These are phyloP conservation scores for Labia minor DNA, from an alignment of 2,888 invertebrate genomes.

Conservation along the genomic window DNA sequence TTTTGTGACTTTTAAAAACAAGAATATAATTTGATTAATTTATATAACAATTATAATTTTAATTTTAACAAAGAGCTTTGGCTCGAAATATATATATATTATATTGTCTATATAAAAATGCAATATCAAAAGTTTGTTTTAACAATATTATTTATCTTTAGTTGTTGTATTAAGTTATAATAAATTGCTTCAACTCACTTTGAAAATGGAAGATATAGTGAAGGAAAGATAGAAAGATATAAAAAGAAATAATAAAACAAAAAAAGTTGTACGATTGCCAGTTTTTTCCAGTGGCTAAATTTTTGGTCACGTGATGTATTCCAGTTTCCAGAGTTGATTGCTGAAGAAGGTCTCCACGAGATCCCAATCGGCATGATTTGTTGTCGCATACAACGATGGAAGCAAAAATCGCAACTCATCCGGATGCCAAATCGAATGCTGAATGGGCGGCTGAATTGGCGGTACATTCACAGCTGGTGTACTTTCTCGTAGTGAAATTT, in stretches of 20 bases:
- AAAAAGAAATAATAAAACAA: background rate
- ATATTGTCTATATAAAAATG: background rate
- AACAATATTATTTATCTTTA: background rate
- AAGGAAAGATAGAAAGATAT: background rate
- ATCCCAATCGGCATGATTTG: constrained; percentile 8
- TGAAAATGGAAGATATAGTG: background rate
- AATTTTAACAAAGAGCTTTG: constrained; percentile 1
- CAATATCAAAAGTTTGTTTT: background rate
- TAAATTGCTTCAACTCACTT: background rate
- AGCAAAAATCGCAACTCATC: background rate
- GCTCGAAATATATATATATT: background rate
- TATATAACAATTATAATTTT: too few species aligned
- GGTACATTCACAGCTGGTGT: background rate
- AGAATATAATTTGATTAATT: too few species aligned
- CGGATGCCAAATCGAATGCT: background rate
- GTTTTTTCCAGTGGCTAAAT: background rate
- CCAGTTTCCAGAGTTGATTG: constrained; percentile 46
- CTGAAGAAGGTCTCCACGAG: constrained; percentile 44
- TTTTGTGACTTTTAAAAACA: too few species aligned
- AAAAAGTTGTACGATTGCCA: constrained; percentile 25
- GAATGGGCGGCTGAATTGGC: background rate
- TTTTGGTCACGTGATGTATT: constrained; percentile 36
- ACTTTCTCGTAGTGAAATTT: background rate
- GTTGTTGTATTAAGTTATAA: background rate
- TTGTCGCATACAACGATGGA: background rate